phyloP scores from a whole-genome alignment of 2,888 invertebrate genomes.

The Cataglyphis livida region DNA sequence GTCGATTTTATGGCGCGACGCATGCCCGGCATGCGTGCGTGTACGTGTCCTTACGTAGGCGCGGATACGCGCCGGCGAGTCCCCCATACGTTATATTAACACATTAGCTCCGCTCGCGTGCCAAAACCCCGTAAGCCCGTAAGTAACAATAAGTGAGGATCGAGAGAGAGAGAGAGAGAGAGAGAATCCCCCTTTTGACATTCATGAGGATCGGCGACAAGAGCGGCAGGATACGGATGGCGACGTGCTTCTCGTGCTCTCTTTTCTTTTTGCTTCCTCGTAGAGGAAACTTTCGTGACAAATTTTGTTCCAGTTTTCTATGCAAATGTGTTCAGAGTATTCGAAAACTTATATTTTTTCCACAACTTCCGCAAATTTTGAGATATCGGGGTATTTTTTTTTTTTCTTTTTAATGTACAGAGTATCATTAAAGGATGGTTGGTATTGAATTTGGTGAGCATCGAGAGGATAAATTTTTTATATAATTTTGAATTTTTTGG shows the following conservation, averaged over 20 bases:
- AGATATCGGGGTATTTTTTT: too few relatives aligned
- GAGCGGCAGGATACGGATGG: slow-evolving; percentile 28
- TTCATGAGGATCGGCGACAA: slow-evolving; percentile 55
- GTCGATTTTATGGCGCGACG: slow-evolving; percentile 69
- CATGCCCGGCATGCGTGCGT: slow-evolving; percentile 46
- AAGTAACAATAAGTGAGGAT: slow-evolving; percentile 80
- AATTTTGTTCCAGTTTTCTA: too few relatives aligned
- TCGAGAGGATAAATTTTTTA: too few relatives aligned
- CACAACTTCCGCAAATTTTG: too few relatives aligned
- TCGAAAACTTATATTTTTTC: too few relatives aligned
- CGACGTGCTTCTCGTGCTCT: neutral
- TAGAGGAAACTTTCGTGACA: too few relatives aligned
- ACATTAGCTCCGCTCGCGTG: slow-evolving; percentile 84
- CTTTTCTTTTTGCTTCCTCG: neutral
- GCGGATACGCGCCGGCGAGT: slow-evolving; percentile 69
- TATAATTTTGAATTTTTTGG: too few relatives aligned
- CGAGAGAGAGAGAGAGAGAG: slow-evolving; percentile 27
- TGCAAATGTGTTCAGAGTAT: too few relatives aligned
- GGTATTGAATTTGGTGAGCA: too few relatives aligned
- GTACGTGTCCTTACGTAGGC: slow-evolving; percentile 65
- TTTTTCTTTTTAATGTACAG: too few relatives aligned
- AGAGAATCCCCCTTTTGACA: slow-evolving; percentile 61
- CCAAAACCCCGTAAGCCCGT: slow-evolving; percentile 81
- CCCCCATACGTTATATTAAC: slow-evolving; percentile 83
- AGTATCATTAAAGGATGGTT: too few relatives aligned